Percentiles rank a stretch among this genome's conserved stretches.
phyloP scores from a whole-genome alignment of 2,888 invertebrate genomes.

The Spialia ferax region DNA sequence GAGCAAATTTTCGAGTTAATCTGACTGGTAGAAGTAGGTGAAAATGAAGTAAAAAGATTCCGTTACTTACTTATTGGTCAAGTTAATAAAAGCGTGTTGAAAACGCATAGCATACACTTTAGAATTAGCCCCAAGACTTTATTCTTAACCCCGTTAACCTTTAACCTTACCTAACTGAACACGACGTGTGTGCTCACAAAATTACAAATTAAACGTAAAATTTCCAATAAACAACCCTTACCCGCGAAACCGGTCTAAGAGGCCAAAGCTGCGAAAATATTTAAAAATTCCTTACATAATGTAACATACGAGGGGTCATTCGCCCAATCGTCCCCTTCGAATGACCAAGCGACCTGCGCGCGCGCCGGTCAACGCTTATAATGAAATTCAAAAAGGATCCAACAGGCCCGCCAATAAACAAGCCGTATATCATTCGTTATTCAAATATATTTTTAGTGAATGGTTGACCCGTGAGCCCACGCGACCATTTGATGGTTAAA shows the following conservation, averaged over 20 bases:
- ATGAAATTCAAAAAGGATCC: slow-evolving; percentile 81
- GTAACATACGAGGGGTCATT: slow-evolving; percentile 73
- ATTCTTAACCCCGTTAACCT: slow-evolving; percentile 74
- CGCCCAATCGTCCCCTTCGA: slow-evolving; percentile 66
- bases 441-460: slow-evolving; percentile 82
- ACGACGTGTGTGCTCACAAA: slow-evolving; percentile 74
- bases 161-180: slow-evolving; percentile 64
- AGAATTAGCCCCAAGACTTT: slow-evolving; percentile 49
- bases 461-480: slow-evolving; percentile 84
- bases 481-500: slow-evolving; percentile 83
- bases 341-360: slow-evolving; percentile 79
- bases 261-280: slow-evolving; percentile 82
- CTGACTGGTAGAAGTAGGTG: no score
- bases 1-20: no score
- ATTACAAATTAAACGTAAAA: slow-evolving; percentile 84
- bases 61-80: no score
- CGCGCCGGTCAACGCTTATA: slow-evolving; percentile 77
- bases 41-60: no score
- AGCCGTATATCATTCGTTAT: slow-evolving; percentile 86
- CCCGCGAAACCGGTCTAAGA: slow-evolving; percentile 63
- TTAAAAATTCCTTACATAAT: slow-evolving; percentile 75
- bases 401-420: slow-evolving; percentile 85
- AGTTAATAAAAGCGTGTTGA: no score
- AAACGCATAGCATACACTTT: slow-evolving; percentile 58
- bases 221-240: slow-evolving; percentile 71